Conservation (phyloP, 2,113 vertebrate species). For the Herpetotheres cachinnans region DNA sequence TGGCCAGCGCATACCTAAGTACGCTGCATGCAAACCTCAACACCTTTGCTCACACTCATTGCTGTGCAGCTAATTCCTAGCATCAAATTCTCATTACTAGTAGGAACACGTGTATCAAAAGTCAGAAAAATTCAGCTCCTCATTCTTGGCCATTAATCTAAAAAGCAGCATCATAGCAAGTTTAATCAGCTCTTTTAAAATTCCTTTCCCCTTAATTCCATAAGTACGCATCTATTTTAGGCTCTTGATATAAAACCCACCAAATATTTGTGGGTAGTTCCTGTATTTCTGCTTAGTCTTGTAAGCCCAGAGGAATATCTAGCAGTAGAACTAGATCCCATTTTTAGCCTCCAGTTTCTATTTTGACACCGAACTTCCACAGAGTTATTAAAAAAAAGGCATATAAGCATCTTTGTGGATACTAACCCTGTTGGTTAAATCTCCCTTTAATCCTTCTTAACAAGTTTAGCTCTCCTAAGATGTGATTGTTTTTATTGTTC, state of each 20-base stretch:
- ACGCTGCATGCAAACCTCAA: background rate
- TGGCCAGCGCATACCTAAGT: background rate
- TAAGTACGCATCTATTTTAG: background rate
- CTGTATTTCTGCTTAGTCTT: background rate
- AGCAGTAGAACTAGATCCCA: background rate
- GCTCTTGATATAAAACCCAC: background rate
- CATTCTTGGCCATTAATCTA: background rate
- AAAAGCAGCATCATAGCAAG: background rate
- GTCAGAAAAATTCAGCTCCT: background rate
- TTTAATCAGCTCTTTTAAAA: background rate
- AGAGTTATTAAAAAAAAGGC: background rate
- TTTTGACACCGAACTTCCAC: background rate
- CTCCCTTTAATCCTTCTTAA: slow-evolving; percentile 19
- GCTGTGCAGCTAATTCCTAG: background rate
- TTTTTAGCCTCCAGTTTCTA: slow-evolving; percentile 25
- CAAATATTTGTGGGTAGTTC: slow-evolving; percentile 29
- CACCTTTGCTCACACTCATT: background rate
- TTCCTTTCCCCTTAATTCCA: slow-evolving; percentile 14
- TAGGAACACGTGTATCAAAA: background rate
- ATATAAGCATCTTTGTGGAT: background rate
- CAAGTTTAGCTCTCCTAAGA: background rate
- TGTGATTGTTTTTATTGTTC: background rate
- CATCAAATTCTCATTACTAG: background rate
- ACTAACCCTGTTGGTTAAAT: background rate
- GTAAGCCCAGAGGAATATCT: background rate